Base-by-base conservation (phyloP, 2,797 vertebrate genomes). In the Austrolebias charrua region DNA sequence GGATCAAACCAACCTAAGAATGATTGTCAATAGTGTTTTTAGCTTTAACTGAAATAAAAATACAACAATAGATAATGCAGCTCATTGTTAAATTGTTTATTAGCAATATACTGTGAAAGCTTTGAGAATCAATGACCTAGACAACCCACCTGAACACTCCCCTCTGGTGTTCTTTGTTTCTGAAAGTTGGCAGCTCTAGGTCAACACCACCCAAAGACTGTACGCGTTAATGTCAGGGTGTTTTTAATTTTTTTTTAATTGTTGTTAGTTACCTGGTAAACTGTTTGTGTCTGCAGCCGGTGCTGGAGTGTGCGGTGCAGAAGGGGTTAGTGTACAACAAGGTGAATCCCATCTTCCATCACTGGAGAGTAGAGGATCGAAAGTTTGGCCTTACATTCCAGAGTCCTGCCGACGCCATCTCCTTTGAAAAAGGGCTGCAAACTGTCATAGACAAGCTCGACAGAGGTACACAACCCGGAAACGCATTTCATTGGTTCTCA, bases 371-470 rank as follows among this genome's bases (percentile, higher is more conserved):
- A 45, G 95, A 95, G 24, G 94, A 96, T 70, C 92, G 91, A 79
- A 97, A 95, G 89, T 96, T 96, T 65, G 96, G 95, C 70, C 93
- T 97, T 69, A 97, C 95, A 0, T 97, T 97, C 91, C 96, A 96
- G 92, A 96, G 94, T 84, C 94, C 95, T 0, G 94, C 94, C 0
- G 95, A 96, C 4, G 95, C 95, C 35, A 94, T 93, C 71, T 94
- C 93, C 71, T 96, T 97, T 50, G 95, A 97, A 84, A 94, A 88
- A 50, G 94, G 95, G 19, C 91, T 97, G 71, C 94, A 95, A 81
- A 82, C 90, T 1, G 92, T 95, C 40, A 89, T 97, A 73, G 93
- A 96, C 40, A 92, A 94, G 9, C 89, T 96, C 5, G 92, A 94
- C 69, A 91, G 92, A 95, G 96, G 96, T 96, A 90, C 42, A 31